Evolutionary conservation across 2,888 invertebrate species (phyloP).

Genomic region (Xylota sylvarum): DNA sequence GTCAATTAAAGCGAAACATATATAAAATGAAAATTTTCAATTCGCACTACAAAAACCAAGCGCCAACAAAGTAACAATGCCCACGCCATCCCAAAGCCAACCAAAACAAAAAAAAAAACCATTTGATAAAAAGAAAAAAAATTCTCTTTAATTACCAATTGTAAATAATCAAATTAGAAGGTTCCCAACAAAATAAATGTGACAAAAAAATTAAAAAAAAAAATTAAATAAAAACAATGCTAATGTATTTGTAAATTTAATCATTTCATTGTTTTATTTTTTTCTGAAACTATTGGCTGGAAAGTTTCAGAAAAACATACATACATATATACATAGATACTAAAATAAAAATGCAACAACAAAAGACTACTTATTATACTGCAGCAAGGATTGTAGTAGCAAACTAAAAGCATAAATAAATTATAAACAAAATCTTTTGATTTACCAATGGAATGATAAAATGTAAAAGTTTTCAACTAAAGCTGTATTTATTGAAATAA

Average conservation of each 20-base stretch:
- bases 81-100: conserved; percentile 24
- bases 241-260: conserved; percentile 48
- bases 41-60: conserved; percentile 32
- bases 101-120: conserved; percentile 17
- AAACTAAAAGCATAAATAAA: conserved; percentile 5
- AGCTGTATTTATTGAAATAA: conserved; percentile 67
- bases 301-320: conserved; percentile 65
- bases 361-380: conserved; percentile 55
- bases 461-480: conserved; percentile 30
- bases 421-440: conserved; percentile 2
- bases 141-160: conserved; percentile 60
- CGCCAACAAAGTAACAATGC: conserved; percentile 27
- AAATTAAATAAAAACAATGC: conserved; percentile 30
- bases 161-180: conserved; percentile 70
- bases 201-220: conserved; percentile 4
- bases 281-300: conserved; percentile 77
- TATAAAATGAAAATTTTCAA: conserved; percentile 31
- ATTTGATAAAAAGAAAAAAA: conserved; percentile 22
- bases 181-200: conserved; percentile 44
- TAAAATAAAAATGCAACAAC: conserved; percentile 53
- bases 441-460: conserved; percentile 12
- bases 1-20: conserved; percentile 52
- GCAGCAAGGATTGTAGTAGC: conserved; percentile 11
- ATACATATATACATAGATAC: conserved; percentile 1
- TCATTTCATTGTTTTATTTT: conserved; percentile 37